These are phyloP conservation scores for Sebastes itinus DNA, from an alignment of 2,797 vertebrate genomes.

Conservation along the genomic window DNA sequence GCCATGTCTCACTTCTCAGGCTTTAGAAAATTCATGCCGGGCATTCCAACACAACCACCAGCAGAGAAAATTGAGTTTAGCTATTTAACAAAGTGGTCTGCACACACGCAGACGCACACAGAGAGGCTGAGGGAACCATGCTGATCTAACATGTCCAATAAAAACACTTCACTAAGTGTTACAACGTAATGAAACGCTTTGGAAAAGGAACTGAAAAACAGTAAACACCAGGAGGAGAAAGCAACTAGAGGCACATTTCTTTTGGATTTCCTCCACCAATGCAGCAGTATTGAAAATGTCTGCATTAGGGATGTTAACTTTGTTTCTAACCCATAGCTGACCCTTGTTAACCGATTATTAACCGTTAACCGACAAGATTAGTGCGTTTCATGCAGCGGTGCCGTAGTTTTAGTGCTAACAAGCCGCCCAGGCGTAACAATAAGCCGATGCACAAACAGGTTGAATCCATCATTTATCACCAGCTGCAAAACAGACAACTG, in stretches of 20 bases:
- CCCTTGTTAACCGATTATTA: too few species aligned
- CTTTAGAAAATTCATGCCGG: slow-evolving; percentile 42
- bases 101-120: not conserved
- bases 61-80: slow-evolving; percentile 69
- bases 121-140: slow-evolving; percentile 35
- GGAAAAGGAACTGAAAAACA: slow-evolving; percentile 4
- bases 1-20: slow-evolving; percentile 45
- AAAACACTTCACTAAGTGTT: slow-evolving; percentile 43
- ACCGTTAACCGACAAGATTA: too few species aligned
- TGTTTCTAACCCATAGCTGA: too few species aligned
- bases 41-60: slow-evolving; percentile 61
- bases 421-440: accelerated
- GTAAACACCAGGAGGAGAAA: slow-evolving; percentile 6
- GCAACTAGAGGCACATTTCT: not conserved
- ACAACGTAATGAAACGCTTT: slow-evolving; percentile 19
- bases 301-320: not conserved
- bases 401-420: too few species aligned
- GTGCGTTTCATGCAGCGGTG: too few species aligned
- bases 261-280: not conserved
- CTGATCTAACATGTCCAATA: slow-evolving; percentile 56
- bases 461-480: too few species aligned
- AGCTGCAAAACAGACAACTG: too few species aligned
- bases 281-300: not conserved
- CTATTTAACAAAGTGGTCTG: slow-evolving; percentile 44
- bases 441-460: too few species aligned